These are phyloP conservation scores for Ctenopoma multispine DNA, from an alignment of 2,797 vertebrate genomes.

Conservation along the genomic window DNA sequence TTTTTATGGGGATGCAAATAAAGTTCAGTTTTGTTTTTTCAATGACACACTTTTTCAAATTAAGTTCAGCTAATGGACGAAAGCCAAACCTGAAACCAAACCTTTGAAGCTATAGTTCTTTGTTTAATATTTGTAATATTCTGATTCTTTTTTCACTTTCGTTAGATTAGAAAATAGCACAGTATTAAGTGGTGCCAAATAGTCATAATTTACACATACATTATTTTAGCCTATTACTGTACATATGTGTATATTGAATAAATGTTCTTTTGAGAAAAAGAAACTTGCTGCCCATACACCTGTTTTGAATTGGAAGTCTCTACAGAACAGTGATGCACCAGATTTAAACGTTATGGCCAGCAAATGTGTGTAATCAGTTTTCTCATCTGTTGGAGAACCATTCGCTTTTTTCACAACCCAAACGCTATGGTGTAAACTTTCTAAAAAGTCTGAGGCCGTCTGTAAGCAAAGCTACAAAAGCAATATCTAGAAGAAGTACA, in stretches of 20 bases:
- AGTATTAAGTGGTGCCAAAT: neutral
- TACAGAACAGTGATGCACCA: too few relatives aligned
- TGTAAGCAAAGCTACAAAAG: slow-evolving; percentile 40
- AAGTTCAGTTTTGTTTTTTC: neutral
- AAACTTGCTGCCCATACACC: neutral
- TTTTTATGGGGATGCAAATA: neutral
- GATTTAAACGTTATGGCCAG: neutral
- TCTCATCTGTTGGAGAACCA: too few relatives aligned
- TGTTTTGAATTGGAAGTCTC: neutral
- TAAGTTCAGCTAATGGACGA: neutral
- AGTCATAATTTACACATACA: neutral
- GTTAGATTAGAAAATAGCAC: neutral
- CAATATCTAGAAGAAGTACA: slow-evolving; percentile 10
- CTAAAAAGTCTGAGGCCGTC: slow-evolving; percentile 2
- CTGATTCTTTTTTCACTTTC: neutral
- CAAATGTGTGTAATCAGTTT: neutral
- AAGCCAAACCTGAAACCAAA: neutral
- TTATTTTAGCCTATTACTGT: neutral
- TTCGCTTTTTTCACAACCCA: too few relatives aligned
- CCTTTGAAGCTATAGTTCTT: too few relatives aligned
- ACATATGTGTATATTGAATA: neutral
- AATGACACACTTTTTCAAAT: neutral
- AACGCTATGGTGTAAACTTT: neutral
- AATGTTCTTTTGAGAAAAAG: slow-evolving; percentile 4
- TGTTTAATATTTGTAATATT: neutral